Evolutionary conservation across 2,113 vertebrate genomes (phyloP), one percentile per base, ranked within the genome.

Genomic region (Rafetus swinhoei): DNA sequence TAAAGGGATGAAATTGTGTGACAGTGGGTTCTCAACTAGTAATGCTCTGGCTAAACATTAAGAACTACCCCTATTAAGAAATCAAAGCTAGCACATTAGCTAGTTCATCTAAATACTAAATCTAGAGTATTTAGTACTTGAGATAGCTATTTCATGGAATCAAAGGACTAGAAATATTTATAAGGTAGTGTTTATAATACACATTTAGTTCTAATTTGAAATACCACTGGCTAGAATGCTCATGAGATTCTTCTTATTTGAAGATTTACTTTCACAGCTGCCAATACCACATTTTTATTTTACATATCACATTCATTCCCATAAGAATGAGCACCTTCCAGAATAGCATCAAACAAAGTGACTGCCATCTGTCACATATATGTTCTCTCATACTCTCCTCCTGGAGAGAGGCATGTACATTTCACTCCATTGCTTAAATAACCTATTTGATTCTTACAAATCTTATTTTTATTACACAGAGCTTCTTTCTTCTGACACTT

Each of bases 31-130:
- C 55, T 77, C 89, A 76, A 90, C 62, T 1, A 10, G n/a, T 55
- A 79, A 88, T 29, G 85, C 74, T 72, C 9, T 55, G 89, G 79
- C 35, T 32, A 84, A 81, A 24, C 35, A 94, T 88, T 86, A 91
- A 93, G 55, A 96, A 95, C 76, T 74, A 45, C 10, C 1, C 45
- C 1, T 82, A 94, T 85, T 86, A 79, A 86, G 90, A 92, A 86
- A 76, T 56, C 56, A 90, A 39, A 57, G 87, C n/a, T 56, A 83
- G 39, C 55, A 57, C 53, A 32, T 86, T 39, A 53, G 45, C 80
- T 54, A 55, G 27, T 53, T 57, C 60, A 86, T 86, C 50, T 3
- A 22, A 54, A 35, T 84, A 39, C 39, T 39, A 39, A 39, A 39
- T 39, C 39, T 39, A 3, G 83, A 79, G 72, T 54, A 72, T 29